Evolutionary conservation across 2,888 invertebrate genomes (phyloP).

Genomic region (Dynastes maya): DNA sequence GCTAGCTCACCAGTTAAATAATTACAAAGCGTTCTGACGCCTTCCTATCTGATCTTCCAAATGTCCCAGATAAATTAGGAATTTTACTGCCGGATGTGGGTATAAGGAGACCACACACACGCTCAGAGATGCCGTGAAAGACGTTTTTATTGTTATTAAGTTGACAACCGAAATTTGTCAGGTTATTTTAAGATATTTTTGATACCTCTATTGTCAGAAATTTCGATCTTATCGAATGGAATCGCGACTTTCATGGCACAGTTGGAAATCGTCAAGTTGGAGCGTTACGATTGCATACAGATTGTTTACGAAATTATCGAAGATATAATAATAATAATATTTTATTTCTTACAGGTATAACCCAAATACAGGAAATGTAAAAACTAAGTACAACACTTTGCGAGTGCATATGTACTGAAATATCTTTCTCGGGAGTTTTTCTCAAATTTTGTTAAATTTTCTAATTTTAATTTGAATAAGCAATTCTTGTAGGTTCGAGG

Average conservation of each 20-base stretch:
- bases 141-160: neutral
- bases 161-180: conserved; percentile 4
- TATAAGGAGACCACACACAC: neutral
- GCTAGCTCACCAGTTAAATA: neutral
- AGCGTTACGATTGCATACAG: neutral
- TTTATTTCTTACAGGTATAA: too few relatives aligned
- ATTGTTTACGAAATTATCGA: neutral
- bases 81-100: conserved; percentile 1
- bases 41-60: conserved; percentile 14
- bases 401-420: too few relatives aligned
- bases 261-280: neutral
- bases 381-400: too few relatives aligned
- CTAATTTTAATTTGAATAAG: too few relatives aligned
- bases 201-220: neutral
- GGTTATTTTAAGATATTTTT: neutral
- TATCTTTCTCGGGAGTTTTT: too few relatives aligned
- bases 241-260: neutral
- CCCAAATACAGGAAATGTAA: too few relatives aligned
- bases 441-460: too few relatives aligned
- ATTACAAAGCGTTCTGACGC: conserved; percentile 15
- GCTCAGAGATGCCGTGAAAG: neutral
- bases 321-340: too few relatives aligned
- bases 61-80: neutral
- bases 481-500: too few relatives aligned
- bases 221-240: neutral